Base-by-base conservation (phyloP, 2,888 invertebrate species). In the Pseudoips prasinana region DNA sequence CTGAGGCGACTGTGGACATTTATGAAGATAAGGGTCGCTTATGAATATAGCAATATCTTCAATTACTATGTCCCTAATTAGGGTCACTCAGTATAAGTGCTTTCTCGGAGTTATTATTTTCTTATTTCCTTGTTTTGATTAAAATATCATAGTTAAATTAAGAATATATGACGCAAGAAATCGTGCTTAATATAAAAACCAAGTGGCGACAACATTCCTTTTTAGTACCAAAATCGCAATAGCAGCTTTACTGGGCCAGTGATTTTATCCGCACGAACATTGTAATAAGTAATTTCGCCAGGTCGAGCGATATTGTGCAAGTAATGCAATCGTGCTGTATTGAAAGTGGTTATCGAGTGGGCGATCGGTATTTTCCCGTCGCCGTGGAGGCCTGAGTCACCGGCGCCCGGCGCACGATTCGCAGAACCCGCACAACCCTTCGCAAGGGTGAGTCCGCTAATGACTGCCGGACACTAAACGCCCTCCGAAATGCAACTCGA, bases 351-450 rank as follows among this genome's bases (percentile, higher is more conserved):
- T 76, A 79, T 76, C 74, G 63, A 68, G 66, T 67, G 64, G 60
- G 64, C 73, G 69, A 77, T 76, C 77, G 67, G 75, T 75, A 72
- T 75, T 81, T 73, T 76, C 74, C 78, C 70, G 67, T 62, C 67
- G 69, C 67, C 64, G 58, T 53, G 50, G 59, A 48, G 59, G 63
- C 46, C 69, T 85, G 86, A 84, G 71, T 85, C 86, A 85, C 72
- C 65, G 58, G 25, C 28, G 36, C 24, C 14, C 43, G 23, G 39
- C 58, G 62, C 58, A 62, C 63, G 64, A 65, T 87, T 84, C 86
- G 81, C 81, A 59, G 86, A 86, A 85, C 66, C 57, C 66, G 45
- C 55, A 60, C 75, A 68, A 81, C 85, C 86, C 87, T 81, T 71
- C 58, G 45, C 50, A 64, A 66, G 77, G 84, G 82, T 73, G 79